Evolutionary conservation across 2,888 invertebrate genomes (phyloP), one percentile per base, ranked within the genome.

Genomic region (Cheilosia vulpina): DNA sequence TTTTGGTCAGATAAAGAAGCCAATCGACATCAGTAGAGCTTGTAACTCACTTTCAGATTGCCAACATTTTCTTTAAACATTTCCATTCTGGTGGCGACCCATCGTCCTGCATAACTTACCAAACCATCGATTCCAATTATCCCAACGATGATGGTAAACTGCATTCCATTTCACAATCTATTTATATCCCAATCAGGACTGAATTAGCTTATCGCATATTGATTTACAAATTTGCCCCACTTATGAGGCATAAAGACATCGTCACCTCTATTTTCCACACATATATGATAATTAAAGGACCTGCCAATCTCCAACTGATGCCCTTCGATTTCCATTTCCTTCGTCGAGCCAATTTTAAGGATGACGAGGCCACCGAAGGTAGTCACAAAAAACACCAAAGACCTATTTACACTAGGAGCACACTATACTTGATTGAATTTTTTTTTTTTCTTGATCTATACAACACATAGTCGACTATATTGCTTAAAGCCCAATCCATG

Each of bases 241-340:
- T 66, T 66, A 53, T 21, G 17, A 21, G 6, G 65, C 21, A 52
- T 21, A 24, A 58, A 63, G 24, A 52, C 34, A 66, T 58, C 43
- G 1, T 19, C 53, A 57, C 81, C 63, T 58, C 21, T 45, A 58
- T 65, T 41, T 38, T 72, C 7, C 13, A 52, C 58, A 34, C 34
- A 34, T 52, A 76, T 55, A 80, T 80, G 81, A 72, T 77, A 81
- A 85, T 85, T 85, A 85, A 85, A 81, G 76, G 66, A 63, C 76
- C 76, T 77, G 76, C 66, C 85, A 85, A 58, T 85, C 80, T 65
- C 17, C 52, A 65, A 60, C 52, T 19, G 21, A 52, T 41, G 53
- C 65, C 43, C 71, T 80, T 76, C 76, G 66, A 85, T 72, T 81
- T 63, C 76, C 72, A 85, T 80, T 76, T 80, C 66, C 75, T 76